Evolutionary conservation across 2,113 vertebrate species (phyloP).

Genomic region (Megaceryle torquata): DNA sequence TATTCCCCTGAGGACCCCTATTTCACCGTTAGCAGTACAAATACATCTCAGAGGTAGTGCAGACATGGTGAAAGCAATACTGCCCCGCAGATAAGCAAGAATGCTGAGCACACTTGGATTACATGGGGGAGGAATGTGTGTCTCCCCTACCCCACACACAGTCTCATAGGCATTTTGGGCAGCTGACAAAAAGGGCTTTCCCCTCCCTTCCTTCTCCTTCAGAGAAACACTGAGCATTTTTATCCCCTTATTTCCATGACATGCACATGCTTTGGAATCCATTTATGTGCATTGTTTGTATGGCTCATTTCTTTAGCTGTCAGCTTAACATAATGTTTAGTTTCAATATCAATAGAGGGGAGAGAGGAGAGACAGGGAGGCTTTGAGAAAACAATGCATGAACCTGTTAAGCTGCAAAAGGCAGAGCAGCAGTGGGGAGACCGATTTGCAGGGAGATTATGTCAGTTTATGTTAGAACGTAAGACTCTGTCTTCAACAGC

Average conservation of each 20-base stretch:
- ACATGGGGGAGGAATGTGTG: slow-evolving; percentile 21
- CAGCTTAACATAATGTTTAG: slow-evolving; percentile 68
- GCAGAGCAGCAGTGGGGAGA: slow-evolving; percentile 37
- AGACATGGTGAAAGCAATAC: background rate
- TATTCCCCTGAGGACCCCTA: background rate
- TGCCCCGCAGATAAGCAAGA: background rate
- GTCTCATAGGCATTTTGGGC: background rate
- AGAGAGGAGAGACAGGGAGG: slow-evolving; percentile 37
- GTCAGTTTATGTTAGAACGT: slow-evolving; percentile 25
- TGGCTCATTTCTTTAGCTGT: slow-evolving; percentile 65
- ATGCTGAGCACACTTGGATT: slow-evolving; percentile 16
- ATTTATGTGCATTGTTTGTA: slow-evolving; percentile 60
- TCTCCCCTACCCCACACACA: background rate
- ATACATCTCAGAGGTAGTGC: background rate
- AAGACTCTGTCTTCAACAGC: slow-evolving; percentile 31
- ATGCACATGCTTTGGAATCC: slow-evolving; percentile 43
- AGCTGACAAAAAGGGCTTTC: background rate
- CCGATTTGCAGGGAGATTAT: slow-evolving; percentile 28
- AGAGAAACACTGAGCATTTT: slow-evolving; percentile 31
- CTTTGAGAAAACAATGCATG: slow-evolving; percentile 45
- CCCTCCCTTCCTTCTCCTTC: background rate
- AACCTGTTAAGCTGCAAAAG: slow-evolving; percentile 54
- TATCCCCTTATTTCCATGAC: slow-evolving; percentile 51
- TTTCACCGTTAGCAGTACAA: background rate
- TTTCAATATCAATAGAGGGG: slow-evolving; percentile 65